Evolutionary conservation across 2,888 invertebrate species (phyloP).

Genomic region (Panorpa germanica): DNA sequence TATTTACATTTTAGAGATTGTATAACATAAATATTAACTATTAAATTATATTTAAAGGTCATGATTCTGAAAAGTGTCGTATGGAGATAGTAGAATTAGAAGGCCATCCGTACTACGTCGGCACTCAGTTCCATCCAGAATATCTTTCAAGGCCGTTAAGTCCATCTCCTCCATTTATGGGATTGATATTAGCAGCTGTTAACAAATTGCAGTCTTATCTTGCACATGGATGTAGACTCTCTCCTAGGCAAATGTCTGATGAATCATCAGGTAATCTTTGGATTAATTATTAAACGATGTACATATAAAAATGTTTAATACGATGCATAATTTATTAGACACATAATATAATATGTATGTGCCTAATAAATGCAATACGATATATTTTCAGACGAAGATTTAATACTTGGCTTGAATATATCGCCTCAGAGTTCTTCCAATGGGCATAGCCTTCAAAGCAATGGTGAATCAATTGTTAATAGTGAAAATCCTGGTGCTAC

Average conservation of each 20-base stretch:
- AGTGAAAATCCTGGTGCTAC: too few species aligned
- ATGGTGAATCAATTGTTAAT: too few species aligned
- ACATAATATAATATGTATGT: too few species aligned
- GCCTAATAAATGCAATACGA: too few species aligned
- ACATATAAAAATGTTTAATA: too few species aligned
- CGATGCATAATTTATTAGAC: too few species aligned
- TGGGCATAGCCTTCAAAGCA: too few species aligned
- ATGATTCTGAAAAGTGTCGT: constrained; percentile 60
- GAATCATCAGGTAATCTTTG: constrained; percentile 39
- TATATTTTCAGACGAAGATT: too few species aligned
- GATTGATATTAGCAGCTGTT: constrained; percentile 76
- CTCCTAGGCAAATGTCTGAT: constrained; percentile 55
- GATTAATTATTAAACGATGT: neutral
- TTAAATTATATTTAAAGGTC: constrained; percentile 23
- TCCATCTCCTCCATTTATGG: constrained; percentile 91
- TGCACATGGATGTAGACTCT: constrained; percentile 52
- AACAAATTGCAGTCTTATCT: constrained; percentile 59
- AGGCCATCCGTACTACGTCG: constrained; percentile 82
- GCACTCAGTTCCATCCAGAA: constrained; percentile 96
- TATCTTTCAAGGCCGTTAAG: constrained; percentile 80
- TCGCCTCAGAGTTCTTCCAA: too few species aligned
- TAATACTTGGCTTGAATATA: too few species aligned
- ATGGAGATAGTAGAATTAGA: constrained; percentile 90
- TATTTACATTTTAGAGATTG: neutral
- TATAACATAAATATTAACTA: neutral